Conservation (phyloP, 2,888 invertebrate species). For the Incurvaria masculella region DNA sequence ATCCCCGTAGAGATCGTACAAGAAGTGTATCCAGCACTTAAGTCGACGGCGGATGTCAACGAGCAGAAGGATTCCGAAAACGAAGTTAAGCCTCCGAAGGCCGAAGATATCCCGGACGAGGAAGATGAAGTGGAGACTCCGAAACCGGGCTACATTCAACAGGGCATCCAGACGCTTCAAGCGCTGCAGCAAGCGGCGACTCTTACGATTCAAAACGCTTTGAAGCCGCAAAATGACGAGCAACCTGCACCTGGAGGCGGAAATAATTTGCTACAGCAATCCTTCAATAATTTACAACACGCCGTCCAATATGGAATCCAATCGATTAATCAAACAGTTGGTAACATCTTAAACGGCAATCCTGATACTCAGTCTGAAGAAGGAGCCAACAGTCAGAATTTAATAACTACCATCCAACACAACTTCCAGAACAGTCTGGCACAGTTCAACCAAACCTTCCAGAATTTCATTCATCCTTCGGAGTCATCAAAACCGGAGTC, state of each 20-base stretch:
- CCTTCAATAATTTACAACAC: background rate
- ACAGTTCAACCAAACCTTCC: conserved; percentile 31
- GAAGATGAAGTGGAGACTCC: conserved; percentile 45
- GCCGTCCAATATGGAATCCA: no score
- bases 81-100: conserved; percentile 19
- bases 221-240: background rate
- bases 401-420: background rate
- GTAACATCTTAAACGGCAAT: background rate
- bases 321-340: no score
- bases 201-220: background rate
- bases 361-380: background rate
- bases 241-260: background rate
- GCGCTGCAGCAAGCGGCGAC: background rate
- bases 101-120: conserved; percentile 23
- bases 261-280: background rate
- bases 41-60: background rate
- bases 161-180: conserved; percentile 29
- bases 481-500: conserved; percentile 13
- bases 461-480: conserved; percentile 23
- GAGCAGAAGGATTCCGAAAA: conserved; percentile 16
- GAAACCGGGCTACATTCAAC: conserved; percentile 27
- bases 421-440: conserved; percentile 6
- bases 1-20: conserved; percentile 38
- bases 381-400: no score
- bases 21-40: conserved; percentile 23